Conservation (phyloP, 2,113 vertebrate genomes). For the Alethe castanea region DNA sequence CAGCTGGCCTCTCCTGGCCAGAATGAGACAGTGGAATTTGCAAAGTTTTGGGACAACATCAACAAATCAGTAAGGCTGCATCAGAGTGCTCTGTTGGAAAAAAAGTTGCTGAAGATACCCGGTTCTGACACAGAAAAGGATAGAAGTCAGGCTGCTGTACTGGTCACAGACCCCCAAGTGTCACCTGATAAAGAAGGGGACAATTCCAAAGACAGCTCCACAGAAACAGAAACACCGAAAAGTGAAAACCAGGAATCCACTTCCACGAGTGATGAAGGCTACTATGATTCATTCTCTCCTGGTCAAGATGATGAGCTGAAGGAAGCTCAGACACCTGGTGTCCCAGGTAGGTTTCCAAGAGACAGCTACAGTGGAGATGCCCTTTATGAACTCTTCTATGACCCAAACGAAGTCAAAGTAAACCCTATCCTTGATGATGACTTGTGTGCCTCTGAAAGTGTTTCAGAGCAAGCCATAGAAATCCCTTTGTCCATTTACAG, state of each 20-base stretch:
- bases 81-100: constrained; percentile 63
- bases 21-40: constrained; percentile 72
- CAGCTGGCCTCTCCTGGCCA: constrained; percentile 77
- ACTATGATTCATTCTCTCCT: constrained; percentile 82
- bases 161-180: constrained; percentile 2
- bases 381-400: constrained; percentile 84
- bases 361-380: constrained; percentile 87
- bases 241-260: constrained; percentile 82
- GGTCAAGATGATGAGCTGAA: constrained; percentile 77
- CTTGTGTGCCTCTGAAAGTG: constrained; percentile 72
- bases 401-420: constrained; percentile 71
- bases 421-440: constrained; percentile 74
- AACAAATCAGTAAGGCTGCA: constrained; percentile 72
- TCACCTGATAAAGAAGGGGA: constrained; percentile 52
- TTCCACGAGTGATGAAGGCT: constrained; percentile 86
- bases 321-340: constrained; percentile 58
- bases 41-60: constrained; percentile 80
- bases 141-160: neutral
- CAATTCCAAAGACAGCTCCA: constrained; percentile 70
- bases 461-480: constrained; percentile 74
- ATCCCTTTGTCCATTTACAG: constrained; percentile 85
- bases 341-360: constrained; percentile 71
- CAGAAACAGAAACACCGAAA: constrained; percentile 77
- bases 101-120: neutral
- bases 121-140: neutral